phyloP scores from a whole-genome alignment of 2,797 vertebrate species.

The Pipistrellus pygmaeus region DNA sequence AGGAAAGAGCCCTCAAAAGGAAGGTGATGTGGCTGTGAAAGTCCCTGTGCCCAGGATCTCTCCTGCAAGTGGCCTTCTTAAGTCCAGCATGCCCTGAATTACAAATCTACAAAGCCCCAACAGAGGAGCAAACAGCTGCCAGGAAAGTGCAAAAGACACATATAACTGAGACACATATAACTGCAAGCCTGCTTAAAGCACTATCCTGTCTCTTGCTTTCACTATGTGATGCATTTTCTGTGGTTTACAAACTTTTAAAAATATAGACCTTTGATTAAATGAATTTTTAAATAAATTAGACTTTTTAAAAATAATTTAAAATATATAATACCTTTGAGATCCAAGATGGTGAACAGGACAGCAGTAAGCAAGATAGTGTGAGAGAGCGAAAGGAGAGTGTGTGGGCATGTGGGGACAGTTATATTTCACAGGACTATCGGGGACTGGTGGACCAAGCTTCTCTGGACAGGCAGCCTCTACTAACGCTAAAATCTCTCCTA shows the following conservation, averaged over 20 bases:
- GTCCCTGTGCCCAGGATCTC: background rate
- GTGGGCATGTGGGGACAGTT: no score
- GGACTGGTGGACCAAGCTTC: no score
- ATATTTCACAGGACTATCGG: no score
- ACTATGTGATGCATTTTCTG: background rate
- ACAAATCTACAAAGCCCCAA: background rate
- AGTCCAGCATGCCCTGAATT: background rate
- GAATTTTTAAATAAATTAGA: constrained; percentile 16
- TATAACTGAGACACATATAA: background rate
- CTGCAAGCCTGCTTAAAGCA: background rate
- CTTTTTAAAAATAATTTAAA: background rate
- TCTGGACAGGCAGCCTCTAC: no score
- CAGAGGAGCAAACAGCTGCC: background rate
- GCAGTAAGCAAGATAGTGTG: no score
- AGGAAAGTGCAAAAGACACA: background rate
- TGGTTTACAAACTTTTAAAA: background rate
- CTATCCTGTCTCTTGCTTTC: background rate
- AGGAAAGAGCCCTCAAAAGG: background rate
- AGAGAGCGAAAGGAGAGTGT: no score
- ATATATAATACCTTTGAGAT: background rate
- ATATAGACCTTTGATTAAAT: background rate
- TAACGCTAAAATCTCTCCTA: no score
- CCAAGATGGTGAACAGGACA: no score
- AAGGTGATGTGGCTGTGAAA: background rate
- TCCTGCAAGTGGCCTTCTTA: background rate